Conservation (phyloP, 2,888 invertebrate genomes). For the Eilema caniola region DNA sequence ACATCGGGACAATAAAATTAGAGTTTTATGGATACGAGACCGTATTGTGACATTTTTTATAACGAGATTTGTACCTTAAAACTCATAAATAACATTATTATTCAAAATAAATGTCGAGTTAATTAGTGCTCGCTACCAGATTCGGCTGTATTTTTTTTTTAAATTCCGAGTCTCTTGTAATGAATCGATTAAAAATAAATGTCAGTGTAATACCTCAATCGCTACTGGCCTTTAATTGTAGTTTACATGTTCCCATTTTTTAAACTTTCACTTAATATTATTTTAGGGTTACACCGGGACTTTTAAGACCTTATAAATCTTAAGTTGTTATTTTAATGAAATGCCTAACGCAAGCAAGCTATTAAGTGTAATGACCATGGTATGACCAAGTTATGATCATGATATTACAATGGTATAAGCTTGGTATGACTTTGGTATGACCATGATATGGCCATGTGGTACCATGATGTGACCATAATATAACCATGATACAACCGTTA, state of each 20-base stretch:
- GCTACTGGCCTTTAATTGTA: slow-evolving; percentile 49
- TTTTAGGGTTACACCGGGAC: slow-evolving; percentile 14
- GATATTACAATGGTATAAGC: too few species aligned
- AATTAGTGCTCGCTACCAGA: slow-evolving; percentile 13
- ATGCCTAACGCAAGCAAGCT: too few species aligned
- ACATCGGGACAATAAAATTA: background rate
- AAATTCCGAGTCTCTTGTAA: slow-evolving; percentile 20
- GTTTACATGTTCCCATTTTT: slow-evolving; percentile 41
- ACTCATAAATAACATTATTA: slow-evolving; percentile 1
- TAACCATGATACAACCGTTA: too few species aligned
- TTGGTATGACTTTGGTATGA: too few species aligned
- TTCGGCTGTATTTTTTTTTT: slow-evolving; percentile 17
- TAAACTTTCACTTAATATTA: slow-evolving; percentile 48
- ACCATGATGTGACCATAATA: too few species aligned
- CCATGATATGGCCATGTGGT: too few species aligned
- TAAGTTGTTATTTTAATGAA: too few species aligned
- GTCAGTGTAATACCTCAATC: slow-evolving; percentile 37
- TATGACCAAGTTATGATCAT: too few species aligned
- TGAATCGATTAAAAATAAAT: slow-evolving; percentile 33
- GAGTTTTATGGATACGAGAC: background rate
- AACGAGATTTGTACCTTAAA: background rate
- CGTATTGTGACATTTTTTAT: slow-evolving; percentile 4
- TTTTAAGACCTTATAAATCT: background rate
- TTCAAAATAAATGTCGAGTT: slow-evolving; percentile 13
- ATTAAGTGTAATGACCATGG: too few species aligned